Evolutionary conservation across 2,113 vertebrate species (phyloP).

Genomic region (Xerus inauris): DNA sequence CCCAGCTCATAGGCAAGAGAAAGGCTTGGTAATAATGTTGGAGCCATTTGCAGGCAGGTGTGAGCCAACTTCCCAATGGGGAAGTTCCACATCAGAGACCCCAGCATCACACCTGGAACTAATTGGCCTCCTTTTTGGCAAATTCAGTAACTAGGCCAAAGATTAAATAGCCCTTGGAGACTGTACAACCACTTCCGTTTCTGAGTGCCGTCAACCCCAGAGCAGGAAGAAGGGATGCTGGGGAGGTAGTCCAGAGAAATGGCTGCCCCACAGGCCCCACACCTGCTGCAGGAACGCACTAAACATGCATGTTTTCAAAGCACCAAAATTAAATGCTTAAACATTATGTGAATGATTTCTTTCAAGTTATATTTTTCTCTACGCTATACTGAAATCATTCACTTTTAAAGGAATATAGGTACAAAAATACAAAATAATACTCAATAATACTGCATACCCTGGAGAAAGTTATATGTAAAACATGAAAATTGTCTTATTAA

Average conservation of each 20-base stretch:
- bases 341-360: not conserved
- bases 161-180: slow-evolving; percentile 72
- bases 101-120: slow-evolving; percentile 72
- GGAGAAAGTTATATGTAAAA: not conserved
- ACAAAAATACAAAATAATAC: not conserved
- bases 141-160: slow-evolving; percentile 67
- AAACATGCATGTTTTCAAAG: slow-evolving; percentile 2
- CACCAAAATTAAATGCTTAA: not conserved
- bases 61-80: slow-evolving; percentile 52
- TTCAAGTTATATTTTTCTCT: not conserved
- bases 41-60: slow-evolving; percentile 53
- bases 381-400: not conserved
- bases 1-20: not conserved
- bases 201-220: slow-evolving; percentile 40
- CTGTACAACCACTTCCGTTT: slow-evolving; percentile 60
- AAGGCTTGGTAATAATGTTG: slow-evolving; percentile 42
- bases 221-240: not conserved
- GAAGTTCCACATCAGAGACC: slow-evolving; percentile 64
- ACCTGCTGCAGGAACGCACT: slow-evolving; percentile 35
- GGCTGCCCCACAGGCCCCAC: slow-evolving; percentile 20
- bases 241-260: slow-evolving; percentile 48
- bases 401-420: slow-evolving; percentile 1
- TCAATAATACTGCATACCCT: not conserved
- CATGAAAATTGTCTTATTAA: not conserved
- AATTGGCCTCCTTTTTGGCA: slow-evolving; percentile 68